These are phyloP conservation scores for Myiagra hebetior DNA, from an alignment of 2,113 vertebrate genomes.

Conservation along the genomic window DNA sequence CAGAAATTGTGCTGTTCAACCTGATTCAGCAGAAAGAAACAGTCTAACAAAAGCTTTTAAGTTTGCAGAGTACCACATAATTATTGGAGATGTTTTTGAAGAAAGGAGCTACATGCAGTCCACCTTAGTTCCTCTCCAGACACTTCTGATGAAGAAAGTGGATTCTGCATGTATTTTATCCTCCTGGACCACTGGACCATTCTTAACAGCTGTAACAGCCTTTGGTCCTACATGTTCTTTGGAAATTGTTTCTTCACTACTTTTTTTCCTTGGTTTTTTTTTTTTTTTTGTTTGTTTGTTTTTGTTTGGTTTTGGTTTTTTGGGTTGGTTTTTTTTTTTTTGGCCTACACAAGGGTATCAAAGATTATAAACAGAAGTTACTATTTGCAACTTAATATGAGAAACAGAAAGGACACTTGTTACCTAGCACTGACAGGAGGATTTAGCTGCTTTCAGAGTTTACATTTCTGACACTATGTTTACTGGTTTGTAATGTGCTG, in stretches of 20 bases:
- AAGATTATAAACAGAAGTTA: background rate
- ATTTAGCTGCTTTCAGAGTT: background rate
- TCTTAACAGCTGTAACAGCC: background rate
- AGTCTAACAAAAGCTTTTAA: background rate
- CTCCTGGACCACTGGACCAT: background rate
- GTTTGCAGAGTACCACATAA: background rate
- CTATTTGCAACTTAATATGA: background rate
- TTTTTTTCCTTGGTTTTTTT: too few relatives aligned
- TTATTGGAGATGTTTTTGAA: background rate
- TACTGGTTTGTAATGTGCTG: background rate
- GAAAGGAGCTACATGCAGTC: background rate
- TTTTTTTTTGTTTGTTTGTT: too few relatives aligned
- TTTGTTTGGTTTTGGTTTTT: background rate
- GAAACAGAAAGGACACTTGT: background rate
- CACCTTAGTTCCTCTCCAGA: background rate
- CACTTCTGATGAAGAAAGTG: background rate
- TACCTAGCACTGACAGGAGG: background rate
- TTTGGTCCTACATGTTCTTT: background rate
- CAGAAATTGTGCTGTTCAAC: background rate
- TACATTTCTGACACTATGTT: background rate
- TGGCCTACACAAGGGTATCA: background rate
- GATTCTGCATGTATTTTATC: background rate
- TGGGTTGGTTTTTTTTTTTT: background rate
- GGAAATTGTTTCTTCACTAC: background rate
- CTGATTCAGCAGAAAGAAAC: background rate